These are phyloP conservation scores for Sipha maydis DNA, from an alignment of 2,888 invertebrate genomes.

Conservation along the genomic window DNA sequence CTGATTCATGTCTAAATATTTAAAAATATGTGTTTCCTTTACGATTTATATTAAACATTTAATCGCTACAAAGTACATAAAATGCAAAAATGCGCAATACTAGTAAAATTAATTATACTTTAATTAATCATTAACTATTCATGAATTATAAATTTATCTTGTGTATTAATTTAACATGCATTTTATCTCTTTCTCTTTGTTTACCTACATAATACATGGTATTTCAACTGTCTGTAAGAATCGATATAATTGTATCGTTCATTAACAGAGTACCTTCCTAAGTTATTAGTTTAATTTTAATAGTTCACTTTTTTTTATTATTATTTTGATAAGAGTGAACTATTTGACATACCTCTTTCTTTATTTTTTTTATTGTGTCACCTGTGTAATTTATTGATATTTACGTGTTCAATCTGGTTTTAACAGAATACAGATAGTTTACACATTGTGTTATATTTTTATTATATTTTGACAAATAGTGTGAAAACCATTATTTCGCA, in stretches of 20 bases:
- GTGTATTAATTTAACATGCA: background rate
- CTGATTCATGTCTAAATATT: background rate
- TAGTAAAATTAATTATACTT: background rate
- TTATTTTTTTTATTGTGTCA: background rate
- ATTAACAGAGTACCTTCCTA: no score
- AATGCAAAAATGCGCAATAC: no score
- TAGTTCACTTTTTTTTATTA: background rate
- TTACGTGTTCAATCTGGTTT: slow-evolving; percentile 43
- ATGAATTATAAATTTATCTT: background rate
- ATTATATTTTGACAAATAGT: background rate
- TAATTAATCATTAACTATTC: background rate
- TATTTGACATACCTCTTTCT: background rate
- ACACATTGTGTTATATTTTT: background rate
- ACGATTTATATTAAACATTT: background rate
- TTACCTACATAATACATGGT: background rate
- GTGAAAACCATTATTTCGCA: background rate
- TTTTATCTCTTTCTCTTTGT: background rate
- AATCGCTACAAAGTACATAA: background rate
- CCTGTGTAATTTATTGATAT: background rate
- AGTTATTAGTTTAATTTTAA: no score
- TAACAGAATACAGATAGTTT: background rate
- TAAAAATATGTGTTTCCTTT: background rate
- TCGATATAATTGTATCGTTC: no score
- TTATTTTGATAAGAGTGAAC: background rate
- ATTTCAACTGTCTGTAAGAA: background rate